These are phyloP conservation scores for Bicyclus anynana DNA, from an alignment of 1,140 invertebrate species.

Conservation along the genomic window DNA sequence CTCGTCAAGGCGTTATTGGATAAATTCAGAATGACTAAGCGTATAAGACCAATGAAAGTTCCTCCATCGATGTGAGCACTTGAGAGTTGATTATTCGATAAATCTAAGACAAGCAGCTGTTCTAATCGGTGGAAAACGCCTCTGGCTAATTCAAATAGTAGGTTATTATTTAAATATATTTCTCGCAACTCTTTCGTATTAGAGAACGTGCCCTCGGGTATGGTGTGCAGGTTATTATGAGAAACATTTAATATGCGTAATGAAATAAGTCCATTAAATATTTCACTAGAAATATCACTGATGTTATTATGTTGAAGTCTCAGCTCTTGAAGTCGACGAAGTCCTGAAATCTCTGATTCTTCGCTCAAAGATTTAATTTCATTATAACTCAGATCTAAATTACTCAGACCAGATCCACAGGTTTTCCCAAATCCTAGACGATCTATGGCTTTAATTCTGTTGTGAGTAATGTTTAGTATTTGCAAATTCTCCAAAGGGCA, in stretches of 20 bases:
- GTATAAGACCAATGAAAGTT: conserved; percentile 90
- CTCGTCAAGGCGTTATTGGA: conserved; percentile 90
- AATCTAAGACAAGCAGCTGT: conserved; percentile 90
- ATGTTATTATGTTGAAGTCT: conserved; percentile 90
- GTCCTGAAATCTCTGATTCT: conserved; percentile 83
- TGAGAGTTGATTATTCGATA: conserved; percentile 92
- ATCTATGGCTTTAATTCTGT: conserved; percentile 85
- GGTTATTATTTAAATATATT: conserved; percentile 90
- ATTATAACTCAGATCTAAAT: conserved; percentile 88
- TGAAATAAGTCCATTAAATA: conserved; percentile 85
- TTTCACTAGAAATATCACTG: conserved; percentile 86
- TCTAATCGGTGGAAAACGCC: conserved; percentile 90
- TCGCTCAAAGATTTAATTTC: conserved; percentile 84
- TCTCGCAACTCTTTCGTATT: conserved; percentile 87
- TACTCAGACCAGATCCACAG: conserved; percentile 80
- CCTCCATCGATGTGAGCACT: conserved; percentile 89
- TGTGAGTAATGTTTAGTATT: conserved; percentile 88
- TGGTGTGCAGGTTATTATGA: conserved; percentile 85
- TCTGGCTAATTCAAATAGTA: conserved; percentile 86
- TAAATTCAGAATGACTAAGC: conserved; percentile 90
- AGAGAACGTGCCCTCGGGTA: conserved; percentile 88
- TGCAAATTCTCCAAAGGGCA: conserved; percentile 88
- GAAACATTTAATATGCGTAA: conserved; percentile 90
- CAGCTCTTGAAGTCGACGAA: conserved; percentile 86
- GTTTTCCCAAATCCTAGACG: conserved; percentile 83